A percentile compares a stretch with the other conserved stretches of the same genome.
Conservation (phyloP, 1,140 invertebrate species). For the Drosophila baimaii region DNA sequence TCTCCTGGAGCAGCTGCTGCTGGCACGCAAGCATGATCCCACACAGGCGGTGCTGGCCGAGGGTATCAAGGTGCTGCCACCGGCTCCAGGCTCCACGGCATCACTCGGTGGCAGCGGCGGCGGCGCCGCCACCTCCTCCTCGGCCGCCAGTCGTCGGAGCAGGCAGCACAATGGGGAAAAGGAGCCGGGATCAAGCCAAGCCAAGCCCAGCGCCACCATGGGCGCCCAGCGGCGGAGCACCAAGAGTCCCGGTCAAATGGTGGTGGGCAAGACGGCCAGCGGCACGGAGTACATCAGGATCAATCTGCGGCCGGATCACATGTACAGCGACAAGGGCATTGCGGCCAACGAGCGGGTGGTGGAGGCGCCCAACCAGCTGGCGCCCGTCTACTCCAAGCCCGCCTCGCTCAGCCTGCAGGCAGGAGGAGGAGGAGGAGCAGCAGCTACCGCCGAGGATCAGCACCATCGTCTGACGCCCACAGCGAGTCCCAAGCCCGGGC, state of each 20-base stretch:
- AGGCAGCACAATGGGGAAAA: slow-evolving; percentile 46
- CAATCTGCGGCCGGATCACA: slow-evolving; percentile 87
- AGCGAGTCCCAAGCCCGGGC: slow-evolving; percentile 84
- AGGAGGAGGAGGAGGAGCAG: slow-evolving; percentile 35
- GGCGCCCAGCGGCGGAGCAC: slow-evolving; percentile 65
- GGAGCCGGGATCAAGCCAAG: slow-evolving; percentile 22
- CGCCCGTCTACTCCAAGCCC: slow-evolving; percentile 82
- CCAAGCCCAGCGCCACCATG: slow-evolving; percentile 19
- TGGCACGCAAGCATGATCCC: slow-evolving; percentile 86
- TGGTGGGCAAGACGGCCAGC: slow-evolving; percentile 79
- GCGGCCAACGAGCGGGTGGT: slow-evolving; percentile 78
- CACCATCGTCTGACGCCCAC: slow-evolving; percentile 82
- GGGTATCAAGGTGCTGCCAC: slow-evolving; percentile 84
- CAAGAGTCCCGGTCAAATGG: slow-evolving; percentile 80
- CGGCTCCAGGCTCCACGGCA: slow-evolving; percentile 35
- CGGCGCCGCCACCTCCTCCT: neutral
- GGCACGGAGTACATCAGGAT: slow-evolving; percentile 87
- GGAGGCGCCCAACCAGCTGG: slow-evolving; percentile 78
- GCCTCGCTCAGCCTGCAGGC: slow-evolving; percentile 84
- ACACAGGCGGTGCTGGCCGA: slow-evolving; percentile 86
- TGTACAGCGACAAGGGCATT: slow-evolving; percentile 86
- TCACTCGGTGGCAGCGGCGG: slow-evolving; percentile 10
- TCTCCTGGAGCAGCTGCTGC: slow-evolving; percentile 87
- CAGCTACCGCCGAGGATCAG: slow-evolving; percentile 60
- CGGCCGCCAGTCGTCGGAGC: slow-evolving; percentile 42